Base-by-base conservation (phyloP, 2,888 invertebrate species). In the Drosophila mettleri region DNA sequence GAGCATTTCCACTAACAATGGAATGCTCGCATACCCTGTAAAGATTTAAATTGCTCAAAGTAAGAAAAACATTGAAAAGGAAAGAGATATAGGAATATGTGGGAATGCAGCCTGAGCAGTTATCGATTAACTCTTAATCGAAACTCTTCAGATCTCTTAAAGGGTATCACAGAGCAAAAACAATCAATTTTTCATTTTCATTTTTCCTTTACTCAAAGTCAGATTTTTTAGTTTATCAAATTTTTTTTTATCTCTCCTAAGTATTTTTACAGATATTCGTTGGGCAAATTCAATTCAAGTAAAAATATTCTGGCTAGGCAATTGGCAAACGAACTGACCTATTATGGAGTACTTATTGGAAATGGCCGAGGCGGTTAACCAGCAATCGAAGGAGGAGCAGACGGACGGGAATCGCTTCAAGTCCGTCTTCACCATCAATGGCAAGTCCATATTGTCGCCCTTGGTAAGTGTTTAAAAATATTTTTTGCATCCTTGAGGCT, bases 371-470 rank as follows among this genome's bases (percentile, higher is more conserved):
- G 46, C 57, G 24, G 29, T 71, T 2, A 24, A 62, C 3, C 38
- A 53, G 33, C 65, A 58, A 0, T 34, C 31, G 20, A 9, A 33
- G 0, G 16, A 46, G 9, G 6, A 36, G 16, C 6, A 18, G 18
- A 5, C 18, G 8, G 7, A 12, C 7, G 22, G 6, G 1, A 20
- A 18, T 12, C 45, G 10, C n/a, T 70, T 52, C 46, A 54, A 46
- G 16, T 83, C 83, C 2, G 39, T 66, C 0, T 83, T 43, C 3
- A 52, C 41, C 16, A 16, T 83, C 2, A 33, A 69, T 12, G 88
- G 78, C 0, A n/a, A 20, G 3, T 52, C 69, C 20, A 83, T 83
- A n/a, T 27, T 83, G 31, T 52, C 83, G 0, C 83, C 83, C 0
- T 2, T 83, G 72, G 83, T 88, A 31, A 62, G 88, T 48, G 2